Evolutionary conservation across 2,888 invertebrate species (phyloP).

Genomic region (Dinocampus coccinellae): DNA sequence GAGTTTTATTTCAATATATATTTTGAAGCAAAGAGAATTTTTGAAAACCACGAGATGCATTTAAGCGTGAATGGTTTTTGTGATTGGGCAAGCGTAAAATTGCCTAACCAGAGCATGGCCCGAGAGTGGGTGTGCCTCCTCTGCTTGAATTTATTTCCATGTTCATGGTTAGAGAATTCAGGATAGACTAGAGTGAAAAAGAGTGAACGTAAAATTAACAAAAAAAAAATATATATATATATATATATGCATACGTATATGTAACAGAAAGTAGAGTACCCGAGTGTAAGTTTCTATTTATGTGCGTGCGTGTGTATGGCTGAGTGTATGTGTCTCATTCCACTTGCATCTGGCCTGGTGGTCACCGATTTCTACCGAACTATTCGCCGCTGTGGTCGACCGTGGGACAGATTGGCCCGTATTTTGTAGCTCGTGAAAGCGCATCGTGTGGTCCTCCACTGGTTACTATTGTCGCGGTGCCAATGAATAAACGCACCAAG

Average conservation of each 20-base stretch:
- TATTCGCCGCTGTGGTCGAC: constrained; percentile 62
- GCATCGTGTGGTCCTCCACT: constrained; percentile 48
- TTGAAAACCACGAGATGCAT: constrained; percentile 51
- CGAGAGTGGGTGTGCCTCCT: constrained; percentile 25
- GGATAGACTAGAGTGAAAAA: constrained; percentile 22
- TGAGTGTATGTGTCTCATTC: not conserved
- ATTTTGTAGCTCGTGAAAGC: constrained; percentile 65
- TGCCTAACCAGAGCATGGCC: constrained; percentile 61
- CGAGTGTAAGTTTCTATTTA: too few species aligned
- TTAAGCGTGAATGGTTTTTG: constrained; percentile 69
- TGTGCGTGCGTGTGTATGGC: not conserved
- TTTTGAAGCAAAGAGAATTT: constrained; percentile 5
- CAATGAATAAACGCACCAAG: constrained; percentile 46
- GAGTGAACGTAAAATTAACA: not conserved
- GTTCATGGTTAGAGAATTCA: constrained; percentile 27
- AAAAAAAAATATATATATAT: constrained; percentile 18
- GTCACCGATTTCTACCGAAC: constrained; percentile 60
- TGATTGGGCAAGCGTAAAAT: constrained; percentile 69
- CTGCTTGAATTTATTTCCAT: constrained; percentile 52
- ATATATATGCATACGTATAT: not conserved
- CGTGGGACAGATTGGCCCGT: constrained; percentile 63
- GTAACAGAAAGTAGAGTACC: not conserved
- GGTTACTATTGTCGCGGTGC: constrained; percentile 45
- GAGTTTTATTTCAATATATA: not conserved
- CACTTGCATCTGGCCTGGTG: constrained; percentile 24